Evolutionary conservation across 2,888 invertebrate genomes (phyloP).

Genomic region (Dynastes hyllus): DNA sequence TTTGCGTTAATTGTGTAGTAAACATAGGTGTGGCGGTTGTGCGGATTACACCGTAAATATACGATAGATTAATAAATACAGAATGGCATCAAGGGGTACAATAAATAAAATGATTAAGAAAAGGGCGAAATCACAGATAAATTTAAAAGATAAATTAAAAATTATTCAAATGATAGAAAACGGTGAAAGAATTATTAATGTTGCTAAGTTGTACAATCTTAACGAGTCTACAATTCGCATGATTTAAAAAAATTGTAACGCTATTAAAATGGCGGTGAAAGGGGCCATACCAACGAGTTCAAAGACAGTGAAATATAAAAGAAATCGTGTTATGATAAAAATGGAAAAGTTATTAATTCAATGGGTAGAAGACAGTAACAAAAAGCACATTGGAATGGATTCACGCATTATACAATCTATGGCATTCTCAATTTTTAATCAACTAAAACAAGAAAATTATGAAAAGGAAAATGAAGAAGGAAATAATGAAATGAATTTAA

Average conservation of each 20-base stretch:
- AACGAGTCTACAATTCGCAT: not conserved
- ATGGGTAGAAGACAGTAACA: not conserved
- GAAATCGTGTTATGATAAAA: not conserved
- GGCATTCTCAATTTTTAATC: not conserved
- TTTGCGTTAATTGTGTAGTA: too few species aligned
- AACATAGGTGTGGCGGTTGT: too few species aligned
- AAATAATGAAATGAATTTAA: slow-evolving; percentile 6
- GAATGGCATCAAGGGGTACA: too few species aligned
- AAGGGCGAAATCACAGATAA: too few species aligned
- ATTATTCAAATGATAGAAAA: not conserved
- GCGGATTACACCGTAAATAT: too few species aligned
- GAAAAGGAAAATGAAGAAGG: too few species aligned
- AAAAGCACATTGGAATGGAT: not conserved
- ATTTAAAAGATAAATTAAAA: too few species aligned
- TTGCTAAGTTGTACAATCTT: not conserved
- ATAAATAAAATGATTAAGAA: too few species aligned
- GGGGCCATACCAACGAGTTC: not conserved
- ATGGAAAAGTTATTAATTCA: not conserved
- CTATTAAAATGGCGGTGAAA: not conserved
- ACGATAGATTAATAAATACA: too few species aligned
- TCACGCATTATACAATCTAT: not conserved
- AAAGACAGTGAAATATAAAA: not conserved
- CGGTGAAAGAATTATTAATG: not conserved
- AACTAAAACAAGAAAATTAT: not conserved
- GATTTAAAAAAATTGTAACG: not conserved